Conservation (phyloP, 2,888 invertebrate genomes). For the Itoplectis maculator region DNA sequence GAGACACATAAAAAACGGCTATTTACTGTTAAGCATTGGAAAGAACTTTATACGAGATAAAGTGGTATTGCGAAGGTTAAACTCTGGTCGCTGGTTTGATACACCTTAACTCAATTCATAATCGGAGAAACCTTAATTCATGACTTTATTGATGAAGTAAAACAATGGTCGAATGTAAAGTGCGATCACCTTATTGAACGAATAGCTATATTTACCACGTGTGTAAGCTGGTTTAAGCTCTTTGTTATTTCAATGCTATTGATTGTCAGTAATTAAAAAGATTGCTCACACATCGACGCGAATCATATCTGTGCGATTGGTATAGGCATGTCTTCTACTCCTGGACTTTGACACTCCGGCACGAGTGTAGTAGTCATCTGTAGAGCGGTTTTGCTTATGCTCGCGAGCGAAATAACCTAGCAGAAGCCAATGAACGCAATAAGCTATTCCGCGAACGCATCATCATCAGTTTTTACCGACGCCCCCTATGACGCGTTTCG, state of each 20-base stretch:
- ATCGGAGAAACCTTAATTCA: not conserved
- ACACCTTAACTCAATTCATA: not conserved
- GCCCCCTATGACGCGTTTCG: not conserved
- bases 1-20: too few species aligned
- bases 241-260: conserved; percentile 36
- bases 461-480: conserved; percentile 16
- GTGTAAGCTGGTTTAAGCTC: not conserved
- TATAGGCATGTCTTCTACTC: conserved; percentile 1
- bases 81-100: too few species aligned
- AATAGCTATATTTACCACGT: not conserved
- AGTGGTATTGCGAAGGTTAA: too few species aligned
- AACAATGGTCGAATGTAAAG: conserved; percentile 39
- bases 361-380: not conserved
- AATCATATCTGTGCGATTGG: conserved; percentile 6
- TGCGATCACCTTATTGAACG: conserved; percentile 34
- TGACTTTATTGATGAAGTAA: conserved; percentile 9
- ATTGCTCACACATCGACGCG: conserved; percentile 29
- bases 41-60: too few species aligned
- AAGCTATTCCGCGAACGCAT: conserved; percentile 41
- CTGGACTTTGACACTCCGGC: conserved; percentile 49
- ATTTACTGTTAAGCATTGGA: too few species aligned
- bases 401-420: not conserved
- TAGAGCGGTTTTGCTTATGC: not conserved
- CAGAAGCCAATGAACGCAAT: conserved; percentile 48
- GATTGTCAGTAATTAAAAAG: conserved; percentile 55